Evolutionary conservation across 2,113 vertebrate species (phyloP).

Genomic region (Enhydra lutris): DNA sequence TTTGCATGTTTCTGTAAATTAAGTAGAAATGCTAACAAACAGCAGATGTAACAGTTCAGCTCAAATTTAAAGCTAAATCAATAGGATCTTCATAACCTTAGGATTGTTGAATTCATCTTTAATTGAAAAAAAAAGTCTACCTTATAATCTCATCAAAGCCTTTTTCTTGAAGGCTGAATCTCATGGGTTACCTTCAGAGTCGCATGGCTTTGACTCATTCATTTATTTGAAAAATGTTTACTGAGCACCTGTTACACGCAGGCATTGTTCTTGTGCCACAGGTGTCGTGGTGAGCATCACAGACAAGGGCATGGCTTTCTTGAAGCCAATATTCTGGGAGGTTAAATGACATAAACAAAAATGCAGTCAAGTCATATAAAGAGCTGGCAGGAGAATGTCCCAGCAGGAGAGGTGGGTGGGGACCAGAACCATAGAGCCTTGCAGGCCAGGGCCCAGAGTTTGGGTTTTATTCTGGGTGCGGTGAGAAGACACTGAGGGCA

Average conservation of each 20-base stretch:
- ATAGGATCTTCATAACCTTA: background rate
- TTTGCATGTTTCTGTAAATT: background rate
- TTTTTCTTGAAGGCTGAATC: background rate
- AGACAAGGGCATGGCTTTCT: background rate
- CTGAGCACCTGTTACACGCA: background rate
- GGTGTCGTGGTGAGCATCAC: background rate
- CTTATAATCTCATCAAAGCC: background rate
- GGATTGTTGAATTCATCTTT: slow-evolving; percentile 20
- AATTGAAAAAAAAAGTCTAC: background rate
- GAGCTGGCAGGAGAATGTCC: background rate
- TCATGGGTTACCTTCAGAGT: background rate
- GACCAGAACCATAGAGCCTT: background rate
- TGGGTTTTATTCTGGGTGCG: background rate
- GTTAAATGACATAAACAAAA: background rate
- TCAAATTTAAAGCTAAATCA: background rate
- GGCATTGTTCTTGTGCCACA: background rate
- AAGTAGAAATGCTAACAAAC: background rate
- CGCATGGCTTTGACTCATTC: background rate
- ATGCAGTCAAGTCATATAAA: background rate
- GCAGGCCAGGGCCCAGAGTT: background rate
- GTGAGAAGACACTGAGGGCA: background rate
- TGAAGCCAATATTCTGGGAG: background rate
- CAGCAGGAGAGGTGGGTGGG: background rate
- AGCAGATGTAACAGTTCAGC: background rate
- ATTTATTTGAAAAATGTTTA: background rate